Evolutionary conservation across 2,113 vertebrate species (phyloP).

Genomic region (Hyaena hyaena): DNA sequence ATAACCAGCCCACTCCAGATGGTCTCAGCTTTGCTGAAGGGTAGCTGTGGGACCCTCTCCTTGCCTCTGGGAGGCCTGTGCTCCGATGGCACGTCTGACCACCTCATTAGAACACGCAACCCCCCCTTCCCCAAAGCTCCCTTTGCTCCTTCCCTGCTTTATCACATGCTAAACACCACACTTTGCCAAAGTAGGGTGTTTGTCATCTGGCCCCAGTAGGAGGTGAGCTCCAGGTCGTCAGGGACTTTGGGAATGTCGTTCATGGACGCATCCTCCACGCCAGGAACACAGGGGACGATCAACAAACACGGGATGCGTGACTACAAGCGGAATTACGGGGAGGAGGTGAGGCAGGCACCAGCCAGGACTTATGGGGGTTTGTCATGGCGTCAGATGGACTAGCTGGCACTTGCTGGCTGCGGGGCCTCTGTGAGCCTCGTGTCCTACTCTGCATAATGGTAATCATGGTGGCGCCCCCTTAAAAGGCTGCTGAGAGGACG

Average conservation of each 20-base stretch:
- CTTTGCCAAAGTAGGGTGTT: fast-evolving
- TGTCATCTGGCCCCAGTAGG: not conserved
- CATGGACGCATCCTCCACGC: not conserved
- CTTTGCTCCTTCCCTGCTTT: not conserved
- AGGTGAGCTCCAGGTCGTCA: not conserved
- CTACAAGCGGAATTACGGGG: not conserved
- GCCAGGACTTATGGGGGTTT: not conserved
- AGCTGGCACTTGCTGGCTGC: not conserved
- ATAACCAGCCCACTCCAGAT: not conserved
- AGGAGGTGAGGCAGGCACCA: not conserved
- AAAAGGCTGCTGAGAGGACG: not conserved
- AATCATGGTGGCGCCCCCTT: not conserved
- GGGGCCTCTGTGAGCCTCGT: not conserved
- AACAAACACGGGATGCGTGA: not conserved
- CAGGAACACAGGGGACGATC: not conserved
- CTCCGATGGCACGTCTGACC: not conserved
- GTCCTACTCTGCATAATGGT: not conserved
- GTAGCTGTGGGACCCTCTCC: not conserved
- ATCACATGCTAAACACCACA: fast-evolving
- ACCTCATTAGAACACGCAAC: not conserved
- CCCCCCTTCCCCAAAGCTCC: not conserved
- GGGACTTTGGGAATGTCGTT: not conserved
- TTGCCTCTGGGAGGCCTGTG: not conserved
- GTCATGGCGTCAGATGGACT: not conserved
- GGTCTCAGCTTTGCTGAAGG: not conserved